phyloP scores from a whole-genome alignment of 2,113 vertebrate species.

The Mungos mungo region DNA sequence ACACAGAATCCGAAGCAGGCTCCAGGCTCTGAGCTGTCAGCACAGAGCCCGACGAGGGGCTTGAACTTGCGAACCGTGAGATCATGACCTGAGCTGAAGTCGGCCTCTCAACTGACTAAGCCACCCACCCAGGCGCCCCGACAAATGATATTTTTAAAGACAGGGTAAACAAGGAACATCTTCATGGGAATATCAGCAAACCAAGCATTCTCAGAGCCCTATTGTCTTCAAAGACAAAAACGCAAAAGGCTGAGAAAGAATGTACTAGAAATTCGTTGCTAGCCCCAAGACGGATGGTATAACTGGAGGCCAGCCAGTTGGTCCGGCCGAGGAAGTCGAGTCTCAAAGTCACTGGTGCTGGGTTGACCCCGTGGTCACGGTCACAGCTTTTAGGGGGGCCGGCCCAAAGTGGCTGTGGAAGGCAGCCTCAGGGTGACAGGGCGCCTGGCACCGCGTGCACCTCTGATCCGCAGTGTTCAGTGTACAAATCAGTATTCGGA shows the following conservation, averaged over 20 bases:
- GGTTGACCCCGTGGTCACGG: not conserved
- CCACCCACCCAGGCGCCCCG: not conserved
- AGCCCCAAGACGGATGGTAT: accelerated
- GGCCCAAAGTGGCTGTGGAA: not conserved
- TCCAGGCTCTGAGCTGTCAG: no score
- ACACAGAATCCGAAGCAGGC: no score
- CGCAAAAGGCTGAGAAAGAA: not conserved
- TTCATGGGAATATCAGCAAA: constrained; percentile 9
- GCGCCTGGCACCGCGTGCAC: not conserved
- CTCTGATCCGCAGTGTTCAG: no score
- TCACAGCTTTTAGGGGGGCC: not conserved
- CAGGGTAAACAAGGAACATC: not conserved
- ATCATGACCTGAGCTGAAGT: no score
- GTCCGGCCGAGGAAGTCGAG: no score
- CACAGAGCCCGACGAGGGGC: no score
- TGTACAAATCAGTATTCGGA: not conserved
- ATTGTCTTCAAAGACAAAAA: not conserved
- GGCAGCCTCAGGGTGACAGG: not conserved
- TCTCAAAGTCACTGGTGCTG: no score
- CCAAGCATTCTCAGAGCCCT: not conserved
- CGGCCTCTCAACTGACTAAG: no score
- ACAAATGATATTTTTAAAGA: constrained; percentile 38
- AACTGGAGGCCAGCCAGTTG: not conserved
- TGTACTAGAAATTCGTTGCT: accelerated
- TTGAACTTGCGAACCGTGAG: no score